Evolutionary conservation across 2,888 invertebrate genomes (phyloP), one percentile per base, ranked within the genome.

Genomic region (Heteromyza rotundicornis): DNA sequence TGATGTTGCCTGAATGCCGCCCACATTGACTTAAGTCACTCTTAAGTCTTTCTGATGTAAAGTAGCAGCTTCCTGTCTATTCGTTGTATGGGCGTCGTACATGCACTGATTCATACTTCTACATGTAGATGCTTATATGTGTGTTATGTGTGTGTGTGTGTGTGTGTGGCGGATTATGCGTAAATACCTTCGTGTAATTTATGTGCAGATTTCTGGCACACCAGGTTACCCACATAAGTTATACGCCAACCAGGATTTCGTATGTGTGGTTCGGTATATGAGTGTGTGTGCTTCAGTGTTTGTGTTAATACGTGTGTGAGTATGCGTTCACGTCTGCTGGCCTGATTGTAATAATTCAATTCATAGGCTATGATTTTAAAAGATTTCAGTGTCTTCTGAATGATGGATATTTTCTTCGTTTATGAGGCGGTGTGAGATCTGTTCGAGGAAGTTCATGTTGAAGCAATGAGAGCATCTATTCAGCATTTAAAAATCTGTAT

Each of bases 191-290:
- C 40, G 40, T n/a, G n/a, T 40, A 40, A 40, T 40, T 40, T 40
- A 40, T 40, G 40, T 40, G 40, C 40, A 40, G 40, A 40, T 40
- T 40, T 40, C 40, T 40, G 40, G 12, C 40, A 40, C 40, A 40
- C n/a, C 16, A n/a, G n/a, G 40, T n/a, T 40, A 40, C 40, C 40
- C 40, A 40, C 40, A 40, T 40, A n/a, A n/a, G n/a, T n/a, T 40
- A 40, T n/a, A 40, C 40, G 40, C 14, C 8, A 14, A 3, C 10
- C n/a, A n/a, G n/a, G n/a, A n/a, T n/a, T n/a, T n/a, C n/a, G n/a
- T n/a, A n/a, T n/a, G n/a, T n/a, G n/a, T n/a, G n/a, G n/a, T n/a
- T n/a, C n/a, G n/a, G n/a, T n/a, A n/a, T n/a, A n/a, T n/a, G n/a
- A n/a, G n/a, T n/a, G n/a, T n/a, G n/a, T n/a, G n/a, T n/a, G n/a